phyloP scores from a whole-genome alignment of 2,888 invertebrate species.

The Arctia plantaginis region DNA sequence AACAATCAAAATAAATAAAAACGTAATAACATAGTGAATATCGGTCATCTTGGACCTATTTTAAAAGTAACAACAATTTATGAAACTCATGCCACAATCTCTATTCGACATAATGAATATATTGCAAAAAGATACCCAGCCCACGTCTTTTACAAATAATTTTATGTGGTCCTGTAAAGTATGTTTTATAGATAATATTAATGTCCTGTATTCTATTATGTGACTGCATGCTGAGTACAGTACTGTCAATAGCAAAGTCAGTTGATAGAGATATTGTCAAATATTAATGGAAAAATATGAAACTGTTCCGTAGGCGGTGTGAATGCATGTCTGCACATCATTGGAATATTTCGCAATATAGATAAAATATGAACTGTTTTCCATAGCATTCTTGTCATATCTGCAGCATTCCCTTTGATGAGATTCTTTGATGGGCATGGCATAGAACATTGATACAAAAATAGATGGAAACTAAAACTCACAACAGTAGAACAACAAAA shows the following conservation, averaged over 20 bases:
- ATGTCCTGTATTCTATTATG: background rate
- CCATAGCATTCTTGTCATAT: background rate
- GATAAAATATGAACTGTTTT: background rate
- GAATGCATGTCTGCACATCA: background rate
- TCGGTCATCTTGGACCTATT: background rate
- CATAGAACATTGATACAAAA: background rate
- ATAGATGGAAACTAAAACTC: background rate
- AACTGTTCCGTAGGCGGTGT: background rate
- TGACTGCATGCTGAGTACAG: background rate
- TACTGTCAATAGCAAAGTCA: background rate
- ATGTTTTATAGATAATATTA: constrained; percentile 23
- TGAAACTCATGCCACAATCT: background rate
- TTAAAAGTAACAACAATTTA: background rate
- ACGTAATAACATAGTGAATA: background rate
- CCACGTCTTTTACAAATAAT: constrained; percentile 38
- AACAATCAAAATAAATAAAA: background rate
- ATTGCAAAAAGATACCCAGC: constrained; percentile 26
- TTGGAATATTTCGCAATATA: background rate
- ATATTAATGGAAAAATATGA: background rate
- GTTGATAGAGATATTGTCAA: background rate
- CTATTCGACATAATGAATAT: background rate
- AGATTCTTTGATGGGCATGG: background rate
- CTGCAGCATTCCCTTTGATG: background rate
- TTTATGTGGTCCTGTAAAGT: constrained; percentile 44
- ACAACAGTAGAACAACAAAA: background rate